Evolutionary conservation across 2,888 invertebrate species (phyloP).

Genomic region (Eristalis tenax): DNA sequence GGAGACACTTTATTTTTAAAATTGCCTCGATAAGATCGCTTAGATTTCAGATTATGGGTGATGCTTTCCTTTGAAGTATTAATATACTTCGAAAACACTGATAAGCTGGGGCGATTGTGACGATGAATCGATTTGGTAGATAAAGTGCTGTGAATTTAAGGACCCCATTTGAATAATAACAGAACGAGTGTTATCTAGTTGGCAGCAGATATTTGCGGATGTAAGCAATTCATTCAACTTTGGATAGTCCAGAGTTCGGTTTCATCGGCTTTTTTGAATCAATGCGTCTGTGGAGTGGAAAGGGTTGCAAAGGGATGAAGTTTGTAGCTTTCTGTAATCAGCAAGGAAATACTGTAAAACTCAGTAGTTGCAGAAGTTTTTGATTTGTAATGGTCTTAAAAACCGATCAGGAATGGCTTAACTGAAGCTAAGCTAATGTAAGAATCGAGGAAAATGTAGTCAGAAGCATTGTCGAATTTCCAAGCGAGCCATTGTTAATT

Average conservation of each 20-base stretch:
- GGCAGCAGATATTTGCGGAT: constrained; percentile 2
- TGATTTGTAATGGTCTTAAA: too few species aligned
- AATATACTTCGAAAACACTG: constrained; percentile 2
- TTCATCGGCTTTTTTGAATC: background rate
- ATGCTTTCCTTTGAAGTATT: constrained; percentile 30
- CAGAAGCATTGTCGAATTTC: too few species aligned
- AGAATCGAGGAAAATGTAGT: too few species aligned
- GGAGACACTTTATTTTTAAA: background rate
- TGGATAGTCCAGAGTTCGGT: background rate
- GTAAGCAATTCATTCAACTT: background rate
- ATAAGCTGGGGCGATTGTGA: background rate
- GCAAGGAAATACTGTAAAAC: too few species aligned
- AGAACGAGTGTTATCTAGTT: constrained; percentile 17
- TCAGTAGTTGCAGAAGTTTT: too few species aligned
- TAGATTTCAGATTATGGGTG: background rate
- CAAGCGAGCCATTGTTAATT: too few species aligned
- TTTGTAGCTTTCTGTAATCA: too few species aligned
- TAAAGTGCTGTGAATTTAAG: background rate
- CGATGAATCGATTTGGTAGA: background rate
- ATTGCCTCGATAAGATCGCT: background rate
- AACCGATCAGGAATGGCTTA: too few species aligned
- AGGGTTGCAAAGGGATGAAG: too few species aligned
- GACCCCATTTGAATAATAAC: constrained; percentile 8
- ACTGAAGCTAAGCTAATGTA: too few species aligned
- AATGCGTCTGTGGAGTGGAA: background rate